phyloP scores from a whole-genome alignment of 1,140 invertebrate species.

The Drosophila willistoni region DNA sequence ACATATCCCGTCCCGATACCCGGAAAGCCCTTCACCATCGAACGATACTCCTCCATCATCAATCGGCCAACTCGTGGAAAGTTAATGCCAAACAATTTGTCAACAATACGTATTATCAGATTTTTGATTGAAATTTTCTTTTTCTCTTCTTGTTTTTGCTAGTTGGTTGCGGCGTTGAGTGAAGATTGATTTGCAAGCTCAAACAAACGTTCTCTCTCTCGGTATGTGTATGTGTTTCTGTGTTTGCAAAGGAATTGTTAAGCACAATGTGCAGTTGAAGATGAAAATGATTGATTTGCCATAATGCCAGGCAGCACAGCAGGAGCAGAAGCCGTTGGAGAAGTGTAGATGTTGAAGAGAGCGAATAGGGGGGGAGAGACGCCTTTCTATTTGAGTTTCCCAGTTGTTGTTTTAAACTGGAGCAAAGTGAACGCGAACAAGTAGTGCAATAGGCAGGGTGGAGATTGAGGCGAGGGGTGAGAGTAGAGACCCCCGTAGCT shows the following conservation, averaged over 20 bases:
- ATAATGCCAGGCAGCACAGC: constrained; percentile 44
- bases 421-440: constrained; percentile 15
- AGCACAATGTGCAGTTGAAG: constrained; percentile 62
- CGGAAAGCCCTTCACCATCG: neutral
- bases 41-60: neutral
- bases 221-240: neutral
- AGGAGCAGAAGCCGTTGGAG: neutral
- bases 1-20: neutral
- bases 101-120: constrained; percentile 63
- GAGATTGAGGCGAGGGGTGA: neutral
- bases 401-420: constrained; percentile 56
- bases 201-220: constrained; percentile 24
- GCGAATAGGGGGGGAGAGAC: neutral
- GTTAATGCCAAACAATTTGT: constrained; percentile 63
- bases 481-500: constrained; percentile 22
- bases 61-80: constrained; percentile 13
- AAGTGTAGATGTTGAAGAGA: constrained; percentile 9
- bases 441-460: neutral
- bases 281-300: constrained; percentile 73
- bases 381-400: constrained; percentile 56
- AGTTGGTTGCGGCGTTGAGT: constrained; percentile 24
- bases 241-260: constrained; percentile 25
- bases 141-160: constrained; percentile 16
- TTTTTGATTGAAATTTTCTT: constrained; percentile 48
- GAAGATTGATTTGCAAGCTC: constrained; percentile 60